phyloP scores from a whole-genome alignment of 92 coral and sea anemone species.

The Phenganax marumi region DNA sequence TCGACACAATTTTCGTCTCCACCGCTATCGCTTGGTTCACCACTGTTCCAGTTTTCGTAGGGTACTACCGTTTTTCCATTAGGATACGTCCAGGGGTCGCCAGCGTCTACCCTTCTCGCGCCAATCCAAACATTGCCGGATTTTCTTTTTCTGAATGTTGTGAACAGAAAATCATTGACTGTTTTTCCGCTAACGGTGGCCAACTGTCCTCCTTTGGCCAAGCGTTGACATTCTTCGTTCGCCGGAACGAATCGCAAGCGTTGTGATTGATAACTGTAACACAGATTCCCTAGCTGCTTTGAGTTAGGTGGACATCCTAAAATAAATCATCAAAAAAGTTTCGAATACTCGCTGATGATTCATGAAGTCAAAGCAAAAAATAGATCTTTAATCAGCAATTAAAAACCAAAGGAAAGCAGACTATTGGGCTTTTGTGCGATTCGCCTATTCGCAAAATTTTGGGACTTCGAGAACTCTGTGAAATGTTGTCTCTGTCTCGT shows the following conservation, averaged over 20 bases:
- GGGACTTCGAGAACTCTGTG: too few relatives aligned
- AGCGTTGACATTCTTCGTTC: not conserved
- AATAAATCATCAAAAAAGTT: too few relatives aligned
- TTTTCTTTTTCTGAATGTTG: not conserved
- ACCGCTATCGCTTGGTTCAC: not conserved
- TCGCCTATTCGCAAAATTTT: too few relatives aligned
- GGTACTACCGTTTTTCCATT: not conserved
- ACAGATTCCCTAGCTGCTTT: not conserved
- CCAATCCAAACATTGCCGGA: not conserved
- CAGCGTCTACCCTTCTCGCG: not conserved
- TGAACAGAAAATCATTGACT: not conserved
- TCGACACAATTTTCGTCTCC: conserved; percentile 36
- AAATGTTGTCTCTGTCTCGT: too few relatives aligned
- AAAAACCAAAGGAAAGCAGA: too few relatives aligned
- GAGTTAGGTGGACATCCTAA: conserved; percentile 1
- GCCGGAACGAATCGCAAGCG: not conserved
- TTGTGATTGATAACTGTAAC: not conserved
- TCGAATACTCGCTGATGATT: too few relatives aligned
- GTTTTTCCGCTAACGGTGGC: too few relatives aligned
- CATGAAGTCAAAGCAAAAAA: too few relatives aligned
- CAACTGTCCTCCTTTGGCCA: too few relatives aligned
- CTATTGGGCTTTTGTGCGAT: too few relatives aligned
- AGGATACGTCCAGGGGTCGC: not conserved
- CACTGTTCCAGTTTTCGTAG: not conserved
- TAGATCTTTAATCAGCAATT: too few relatives aligned